Conservation (phyloP, 2,797 vertebrate species). For the Sebastes variabilis region DNA sequence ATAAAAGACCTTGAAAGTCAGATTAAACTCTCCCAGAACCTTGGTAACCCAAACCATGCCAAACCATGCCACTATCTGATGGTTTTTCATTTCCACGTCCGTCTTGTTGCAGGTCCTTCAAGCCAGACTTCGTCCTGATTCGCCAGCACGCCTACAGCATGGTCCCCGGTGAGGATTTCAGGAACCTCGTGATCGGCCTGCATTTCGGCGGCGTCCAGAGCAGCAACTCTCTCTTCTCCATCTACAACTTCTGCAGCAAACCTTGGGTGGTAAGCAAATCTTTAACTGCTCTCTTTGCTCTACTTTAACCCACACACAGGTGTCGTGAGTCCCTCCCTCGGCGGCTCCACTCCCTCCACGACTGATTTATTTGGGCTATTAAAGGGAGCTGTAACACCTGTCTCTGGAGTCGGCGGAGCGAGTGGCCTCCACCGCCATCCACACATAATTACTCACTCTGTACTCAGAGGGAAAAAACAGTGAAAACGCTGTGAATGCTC, state of each 20-base stretch:
- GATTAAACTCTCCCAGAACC: background rate
- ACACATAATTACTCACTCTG: constrained; percentile 27
- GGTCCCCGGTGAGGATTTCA: constrained; percentile 92
- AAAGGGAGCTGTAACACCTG: constrained; percentile 57
- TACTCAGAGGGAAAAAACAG: background rate
- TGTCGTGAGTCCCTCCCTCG: background rate
- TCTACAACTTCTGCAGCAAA: constrained; percentile 99
- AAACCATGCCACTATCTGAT: background rate
- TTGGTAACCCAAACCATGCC: background rate
- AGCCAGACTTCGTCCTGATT: constrained; percentile 93
- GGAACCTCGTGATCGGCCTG: constrained; percentile 92
- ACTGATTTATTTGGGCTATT: constrained; percentile 66
- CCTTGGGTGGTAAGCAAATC: constrained; percentile 84
- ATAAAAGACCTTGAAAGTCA: background rate
- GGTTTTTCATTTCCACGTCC: background rate
- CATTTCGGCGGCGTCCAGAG: constrained; percentile 90
- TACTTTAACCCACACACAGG: constrained; percentile 14
- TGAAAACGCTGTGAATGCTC: background rate
- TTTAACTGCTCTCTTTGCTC: background rate
- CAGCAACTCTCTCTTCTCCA: constrained; percentile 93
- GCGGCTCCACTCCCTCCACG: constrained; percentile 7
- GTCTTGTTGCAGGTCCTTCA: constrained; percentile 88
- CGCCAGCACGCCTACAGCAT: constrained; percentile 97
- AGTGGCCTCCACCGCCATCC: constrained; percentile 10
- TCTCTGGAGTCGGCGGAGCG: constrained; percentile 2